These are phyloP conservation scores for Casuarius casuarius DNA, from an alignment of 2,113 vertebrate species.

Conservation along the genomic window DNA sequence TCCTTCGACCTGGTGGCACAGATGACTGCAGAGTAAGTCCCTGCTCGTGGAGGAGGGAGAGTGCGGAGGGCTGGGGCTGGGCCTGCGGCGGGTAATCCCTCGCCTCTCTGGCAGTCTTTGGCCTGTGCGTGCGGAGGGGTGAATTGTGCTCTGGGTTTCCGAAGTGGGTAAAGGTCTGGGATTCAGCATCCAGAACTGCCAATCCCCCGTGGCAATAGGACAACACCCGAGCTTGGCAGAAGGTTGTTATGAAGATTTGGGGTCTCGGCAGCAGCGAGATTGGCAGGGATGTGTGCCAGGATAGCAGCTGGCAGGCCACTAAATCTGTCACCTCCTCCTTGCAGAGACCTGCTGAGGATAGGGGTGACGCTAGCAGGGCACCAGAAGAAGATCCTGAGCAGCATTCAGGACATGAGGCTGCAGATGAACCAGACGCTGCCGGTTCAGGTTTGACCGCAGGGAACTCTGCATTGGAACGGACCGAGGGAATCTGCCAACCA, in stretches of 20 bases:
- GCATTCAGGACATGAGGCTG: slow-evolving; percentile 99
- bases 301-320: not conserved
- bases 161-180: not conserved
- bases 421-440: slow-evolving; percentile 99
- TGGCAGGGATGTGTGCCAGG: not conserved
- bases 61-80: not conserved
- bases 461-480: slow-evolving; percentile 63
- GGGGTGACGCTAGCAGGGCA: slow-evolving; percentile 97
- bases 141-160: not conserved
- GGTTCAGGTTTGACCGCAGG: slow-evolving; percentile 92
- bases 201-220: not conserved
- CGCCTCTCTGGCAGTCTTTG: not conserved
- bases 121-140: rapidly evolving
- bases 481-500: slow-evolving; percentile 79
- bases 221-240: not conserved
- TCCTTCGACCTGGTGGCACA: slow-evolving; percentile 98
- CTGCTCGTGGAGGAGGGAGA: not conserved
- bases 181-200: not conserved
- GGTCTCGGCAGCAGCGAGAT: not conserved
- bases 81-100: not conserved
- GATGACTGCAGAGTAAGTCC: slow-evolving; percentile 98
- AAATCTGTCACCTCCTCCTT: slow-evolving; percentile 7
- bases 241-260: not conserved
- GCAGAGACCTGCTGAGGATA: slow-evolving; percentile 96
- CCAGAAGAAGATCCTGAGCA: slow-evolving; percentile 99